Percentiles rank a stretch among this genome's conserved stretches.
These are phyloP conservation scores for Elanoides forficatus DNA, from an alignment of 2,113 vertebrate species.

Conservation along the genomic window DNA sequence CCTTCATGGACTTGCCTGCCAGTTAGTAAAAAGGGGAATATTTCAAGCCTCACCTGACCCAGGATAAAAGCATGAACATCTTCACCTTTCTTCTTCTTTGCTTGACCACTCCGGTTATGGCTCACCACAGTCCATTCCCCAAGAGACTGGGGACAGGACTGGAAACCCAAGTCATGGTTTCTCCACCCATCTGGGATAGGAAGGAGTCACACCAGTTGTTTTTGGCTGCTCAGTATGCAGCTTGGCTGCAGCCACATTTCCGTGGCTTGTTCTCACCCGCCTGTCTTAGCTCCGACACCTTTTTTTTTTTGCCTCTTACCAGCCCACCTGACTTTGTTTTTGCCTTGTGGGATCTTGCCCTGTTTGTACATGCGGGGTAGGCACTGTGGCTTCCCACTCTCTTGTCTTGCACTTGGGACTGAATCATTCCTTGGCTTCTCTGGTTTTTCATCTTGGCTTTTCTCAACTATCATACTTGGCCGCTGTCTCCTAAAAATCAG, in stretches of 20 bases:
- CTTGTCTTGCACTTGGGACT: background rate
- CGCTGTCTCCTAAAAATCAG: background rate
- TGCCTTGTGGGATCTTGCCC: background rate
- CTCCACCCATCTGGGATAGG: background rate
- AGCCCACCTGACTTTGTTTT: constrained; percentile 16
- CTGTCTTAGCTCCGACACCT: background rate
- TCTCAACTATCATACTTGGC: background rate
- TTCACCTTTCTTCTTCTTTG: background rate
- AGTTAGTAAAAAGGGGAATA: background rate
- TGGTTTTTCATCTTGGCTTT: background rate
- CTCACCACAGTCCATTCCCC: background rate
- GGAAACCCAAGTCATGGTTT: background rate
- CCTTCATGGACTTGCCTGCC: background rate
- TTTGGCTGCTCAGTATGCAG: background rate
- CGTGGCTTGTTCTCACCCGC: constrained; percentile 36
- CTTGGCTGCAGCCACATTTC: background rate
- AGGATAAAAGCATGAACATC: background rate
- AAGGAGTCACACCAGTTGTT: background rate
- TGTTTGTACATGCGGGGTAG: background rate
- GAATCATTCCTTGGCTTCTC: constrained; percentile 13
- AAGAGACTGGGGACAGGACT: background rate
- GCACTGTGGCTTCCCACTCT: constrained; percentile 7
- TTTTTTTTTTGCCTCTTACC: background rate
- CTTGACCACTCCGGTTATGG: background rate
- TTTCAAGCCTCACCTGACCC: background rate